Base-by-base conservation (phyloP, 2,113 vertebrate species). In the Passer montanus region DNA sequence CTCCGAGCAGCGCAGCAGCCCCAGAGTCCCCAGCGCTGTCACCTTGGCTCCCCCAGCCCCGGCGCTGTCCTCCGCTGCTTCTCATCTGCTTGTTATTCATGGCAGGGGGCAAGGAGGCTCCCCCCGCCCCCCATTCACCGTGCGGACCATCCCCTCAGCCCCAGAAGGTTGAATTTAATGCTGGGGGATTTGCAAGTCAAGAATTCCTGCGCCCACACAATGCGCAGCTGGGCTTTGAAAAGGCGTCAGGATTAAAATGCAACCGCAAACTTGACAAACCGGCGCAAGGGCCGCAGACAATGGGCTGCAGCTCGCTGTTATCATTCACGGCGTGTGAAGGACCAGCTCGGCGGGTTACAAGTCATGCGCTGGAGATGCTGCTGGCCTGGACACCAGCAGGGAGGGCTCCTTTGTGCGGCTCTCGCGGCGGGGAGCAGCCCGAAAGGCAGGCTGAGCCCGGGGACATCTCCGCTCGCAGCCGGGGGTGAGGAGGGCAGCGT, bases 101-200 rank as follows among this genome's bases (percentile, higher is more conserved):
- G 92, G 92, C 95, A 94, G 94, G 96, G 96, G 96, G 92, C 88
- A 92, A 83, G 94, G 88, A 76, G 82, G 84, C 69, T 55, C 62
- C 78, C 47, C 70, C 52, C 78, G 6, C 70, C 90, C 84, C 87
- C 90, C 79, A 92, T 95, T 96, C 94, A 94, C 37, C 0, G 59
- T 5, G 43, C 2, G 28, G 92, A 76, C 23, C 47, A 86, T 93
- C 96, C 62, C 75, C 95, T 35, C 0, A 95, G 96, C 94, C 92
- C 96, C 92, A 96, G 89, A 97, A 96, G 94, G 95, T 89, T 96
- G 94, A 97, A 96, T 95, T 96, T 96, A 97, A 96, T 90, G 96
- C 94, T 59, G 92, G 92, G 77, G 93, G 96, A 97, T 97, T 97
- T 97, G 96, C 96, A 97, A 97, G 94, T 96, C 95, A 97, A 97